Evolutionary conservation across 1,140 invertebrate genomes (phyloP).

Genomic region (Meteorus sp.): DNA sequence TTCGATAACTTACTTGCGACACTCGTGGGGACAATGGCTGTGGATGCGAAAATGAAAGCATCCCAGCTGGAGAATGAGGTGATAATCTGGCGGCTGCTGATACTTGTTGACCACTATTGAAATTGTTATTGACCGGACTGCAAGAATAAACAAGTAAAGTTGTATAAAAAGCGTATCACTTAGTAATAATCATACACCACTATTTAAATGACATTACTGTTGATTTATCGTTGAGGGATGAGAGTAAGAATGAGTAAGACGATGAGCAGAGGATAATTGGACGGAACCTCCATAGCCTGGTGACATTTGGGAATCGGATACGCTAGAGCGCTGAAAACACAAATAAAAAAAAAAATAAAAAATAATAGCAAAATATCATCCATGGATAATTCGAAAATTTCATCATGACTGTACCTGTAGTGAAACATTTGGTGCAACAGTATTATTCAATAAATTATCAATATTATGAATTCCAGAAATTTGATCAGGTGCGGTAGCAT

Average conservation of each 20-base stretch:
- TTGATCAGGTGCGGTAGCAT: slow-evolving; percentile 65
- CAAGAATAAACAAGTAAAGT: slow-evolving; percentile 28
- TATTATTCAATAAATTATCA: slow-evolving; percentile 75
- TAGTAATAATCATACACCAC: background rate
- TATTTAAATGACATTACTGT: slow-evolving; percentile 43
- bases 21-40: slow-evolving; percentile 55
- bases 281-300: slow-evolving; percentile 64
- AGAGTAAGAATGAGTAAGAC: slow-evolving; percentile 55
- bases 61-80: slow-evolving; percentile 52
- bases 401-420: too few relatives aligned
- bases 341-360: background rate
- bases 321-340: slow-evolving; percentile 63
- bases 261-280: slow-evolving; percentile 57
- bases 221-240: slow-evolving; percentile 55
- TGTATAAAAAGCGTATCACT: slow-evolving; percentile 1
- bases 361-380: background rate
- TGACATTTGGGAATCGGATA: slow-evolving; percentile 73
- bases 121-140: slow-evolving; percentile 54
- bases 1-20: slow-evolving; percentile 46
- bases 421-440: slow-evolving; percentile 81
- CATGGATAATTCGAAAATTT: too few relatives aligned
- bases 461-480: slow-evolving; percentile 73
- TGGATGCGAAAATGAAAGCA: slow-evolving; percentile 55
- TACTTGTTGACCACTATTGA: slow-evolving; percentile 55
- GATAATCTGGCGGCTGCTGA: slow-evolving; percentile 50